Evolutionary conservation across 2,113 vertebrate species (phyloP).

Genomic region (Sapayoa aenigma): DNA sequence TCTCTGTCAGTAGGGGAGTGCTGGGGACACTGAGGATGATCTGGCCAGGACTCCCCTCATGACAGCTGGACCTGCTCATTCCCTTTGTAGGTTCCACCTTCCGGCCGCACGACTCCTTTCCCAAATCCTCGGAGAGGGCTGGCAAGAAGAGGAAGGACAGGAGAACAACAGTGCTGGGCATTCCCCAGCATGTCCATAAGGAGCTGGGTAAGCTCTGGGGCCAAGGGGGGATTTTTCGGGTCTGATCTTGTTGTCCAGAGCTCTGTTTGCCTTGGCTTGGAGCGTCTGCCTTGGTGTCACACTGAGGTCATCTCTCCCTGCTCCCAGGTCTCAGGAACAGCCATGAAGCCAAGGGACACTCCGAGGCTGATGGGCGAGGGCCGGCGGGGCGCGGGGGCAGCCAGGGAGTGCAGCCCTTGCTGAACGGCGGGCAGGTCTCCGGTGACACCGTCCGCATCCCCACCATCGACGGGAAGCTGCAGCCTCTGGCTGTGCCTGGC

Average conservation of each 20-base stretch:
- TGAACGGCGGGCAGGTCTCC: constrained; percentile 36
- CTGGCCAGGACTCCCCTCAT: not conserved
- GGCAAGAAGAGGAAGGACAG: constrained; percentile 80
- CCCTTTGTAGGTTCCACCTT: constrained; percentile 87
- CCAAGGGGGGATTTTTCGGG: not conserved
- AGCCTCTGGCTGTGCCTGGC: not conserved
- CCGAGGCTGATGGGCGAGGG: not conserved
- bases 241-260: not conserved
- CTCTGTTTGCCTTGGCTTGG: not conserved
- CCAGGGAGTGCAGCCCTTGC: constrained; percentile 34
- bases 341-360: not conserved
- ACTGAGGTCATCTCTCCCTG: rapidly evolving
- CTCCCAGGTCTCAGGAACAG: constrained; percentile 64
- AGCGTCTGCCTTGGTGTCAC: not conserved
- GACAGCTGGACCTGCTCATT: rapidly evolving
- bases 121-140: constrained; percentile 75
- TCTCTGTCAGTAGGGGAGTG: rapidly evolving
- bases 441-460: constrained; percentile 78
- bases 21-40: not conserved
- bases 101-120: constrained; percentile 85
- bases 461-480: constrained; percentile 81
- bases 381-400: not conserved
- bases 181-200: constrained; percentile 92
- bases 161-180: constrained; percentile 92
- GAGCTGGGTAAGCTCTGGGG: constrained; percentile 80